Evolutionary conservation across 2,888 invertebrate species (phyloP), one percentile per base, ranked within the genome.

Genomic region (Pollenia amentaria): DNA sequence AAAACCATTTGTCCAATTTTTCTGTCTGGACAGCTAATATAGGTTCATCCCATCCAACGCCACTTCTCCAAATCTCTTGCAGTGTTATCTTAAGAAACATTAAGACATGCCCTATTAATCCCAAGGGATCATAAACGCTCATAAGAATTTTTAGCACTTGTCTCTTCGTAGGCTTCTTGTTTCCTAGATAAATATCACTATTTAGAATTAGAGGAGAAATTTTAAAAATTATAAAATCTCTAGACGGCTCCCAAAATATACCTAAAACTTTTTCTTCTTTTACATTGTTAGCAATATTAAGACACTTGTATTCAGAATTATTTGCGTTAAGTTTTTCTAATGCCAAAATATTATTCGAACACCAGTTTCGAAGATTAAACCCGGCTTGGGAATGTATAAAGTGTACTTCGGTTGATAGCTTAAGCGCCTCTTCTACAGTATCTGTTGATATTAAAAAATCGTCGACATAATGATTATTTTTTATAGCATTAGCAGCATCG

Each of bases 41-140:
- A 18, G 51, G 21, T 48, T 76, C 62, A 53, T 83, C 64, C 82
- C 82, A 76, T 18, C 18, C 11, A 18, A 78, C 57, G 1, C 67
- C 67, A 48, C 67, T 67, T 57, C 78, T 78, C 70, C 70, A 70
- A 10, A 78, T 60, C 0, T 57, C 69, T 11, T 78, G 78, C 14
- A 78, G 3, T 48, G 60, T 18, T 69, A 79, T 79, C 70, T 79
- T 69, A 42, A 79, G 3, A 21, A 70, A 79, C 79, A 79, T 70
- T 7, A 78, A 42, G n/a, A 42, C 69, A 10, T 78, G 69, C 10
- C 78, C 78, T 48, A 69, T 69, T 48, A 60, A 48, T 8, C 60
- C 78, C 48, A 78, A 42, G n/a, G 78, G 78, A 18, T 78, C 69
- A 40, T 87, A 88, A 7, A 85, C 82, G 8, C 84, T 72, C 87